phyloP scores from a whole-genome alignment of 2,113 vertebrate genomes.

The Jacana jacana region DNA sequence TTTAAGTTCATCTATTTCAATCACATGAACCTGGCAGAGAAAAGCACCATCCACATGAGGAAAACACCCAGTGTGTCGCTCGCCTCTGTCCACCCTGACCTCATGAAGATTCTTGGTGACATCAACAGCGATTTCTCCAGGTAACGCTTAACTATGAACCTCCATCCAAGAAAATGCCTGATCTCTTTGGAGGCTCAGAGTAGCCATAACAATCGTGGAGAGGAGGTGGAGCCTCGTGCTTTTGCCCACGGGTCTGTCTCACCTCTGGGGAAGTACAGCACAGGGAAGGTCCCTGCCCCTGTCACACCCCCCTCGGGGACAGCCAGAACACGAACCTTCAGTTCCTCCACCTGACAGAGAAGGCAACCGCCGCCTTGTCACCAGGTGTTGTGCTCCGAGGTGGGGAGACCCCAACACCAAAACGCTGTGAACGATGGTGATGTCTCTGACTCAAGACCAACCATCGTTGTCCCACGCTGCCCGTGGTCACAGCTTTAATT shows the following conservation, averaged over 20 bases:
- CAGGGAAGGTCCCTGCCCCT: background rate
- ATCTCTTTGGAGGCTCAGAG: background rate
- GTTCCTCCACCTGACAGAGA: background rate
- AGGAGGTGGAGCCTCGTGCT: background rate
- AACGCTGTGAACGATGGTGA: background rate
- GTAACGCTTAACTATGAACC: constrained; percentile 62
- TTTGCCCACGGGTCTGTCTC: background rate
- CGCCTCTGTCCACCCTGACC: constrained; percentile 93
- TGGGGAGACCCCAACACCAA: background rate
- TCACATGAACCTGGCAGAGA: constrained; percentile 98
- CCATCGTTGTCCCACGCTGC: background rate
- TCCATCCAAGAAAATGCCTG: background rate
- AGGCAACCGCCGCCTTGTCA: background rate
- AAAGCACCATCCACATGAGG: constrained; percentile 98
- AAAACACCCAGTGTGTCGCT: constrained; percentile 92
- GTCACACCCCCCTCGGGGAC: background rate
- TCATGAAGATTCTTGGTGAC: constrained; percentile 98
- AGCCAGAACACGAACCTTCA: background rate
- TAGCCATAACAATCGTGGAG: background rate
- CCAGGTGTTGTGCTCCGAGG: background rate
- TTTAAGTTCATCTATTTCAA: constrained; percentile 99
- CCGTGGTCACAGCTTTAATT: background rate
- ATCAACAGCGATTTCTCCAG: constrained; percentile 97
- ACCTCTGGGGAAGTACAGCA: background rate
- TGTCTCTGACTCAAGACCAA: background rate